Percentiles rank a stretch among this genome's conserved stretches.
Evolutionary conservation across 2,888 invertebrate species (phyloP).

Genomic region (Synanthedon formicaeformis): DNA sequence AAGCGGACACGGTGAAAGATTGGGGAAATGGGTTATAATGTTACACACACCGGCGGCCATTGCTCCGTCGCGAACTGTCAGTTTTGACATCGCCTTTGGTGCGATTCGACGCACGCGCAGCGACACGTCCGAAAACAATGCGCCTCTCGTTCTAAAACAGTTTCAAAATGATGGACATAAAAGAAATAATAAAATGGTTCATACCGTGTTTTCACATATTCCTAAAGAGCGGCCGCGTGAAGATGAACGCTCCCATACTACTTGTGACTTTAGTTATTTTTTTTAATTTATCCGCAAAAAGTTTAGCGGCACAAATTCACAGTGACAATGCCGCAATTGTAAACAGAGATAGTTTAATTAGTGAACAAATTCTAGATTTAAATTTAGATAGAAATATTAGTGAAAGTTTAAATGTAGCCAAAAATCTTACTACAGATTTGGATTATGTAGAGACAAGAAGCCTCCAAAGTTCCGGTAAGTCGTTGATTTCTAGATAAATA

Average conservation of each 20-base stretch:
- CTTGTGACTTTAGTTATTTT: neutral
- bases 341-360: neutral
- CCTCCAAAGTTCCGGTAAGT: neutral
- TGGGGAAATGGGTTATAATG: neutral
- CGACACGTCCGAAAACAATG: neutral
- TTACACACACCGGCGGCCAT: neutral
- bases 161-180: slow-evolving; percentile 49
- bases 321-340: neutral
- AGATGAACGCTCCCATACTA: neutral
- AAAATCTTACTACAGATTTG: neutral
- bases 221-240: slow-evolving; percentile 13
- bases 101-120: neutral
- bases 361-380: neutral
- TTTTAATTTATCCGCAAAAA: neutral
- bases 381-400: neutral
- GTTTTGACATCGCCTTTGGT: neutral
- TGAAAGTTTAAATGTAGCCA: neutral
- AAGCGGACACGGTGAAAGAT: neutral
- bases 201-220: slow-evolving; percentile 58
- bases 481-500: neutral
- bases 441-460: neutral
- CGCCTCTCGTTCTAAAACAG: slow-evolving; percentile 4
- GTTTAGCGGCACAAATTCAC: neutral
- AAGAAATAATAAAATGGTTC: slow-evolving; percentile 64
- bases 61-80: neutral